Base-by-base conservation (phyloP, 2,113 vertebrate genomes). In the Silurus glanis region DNA sequence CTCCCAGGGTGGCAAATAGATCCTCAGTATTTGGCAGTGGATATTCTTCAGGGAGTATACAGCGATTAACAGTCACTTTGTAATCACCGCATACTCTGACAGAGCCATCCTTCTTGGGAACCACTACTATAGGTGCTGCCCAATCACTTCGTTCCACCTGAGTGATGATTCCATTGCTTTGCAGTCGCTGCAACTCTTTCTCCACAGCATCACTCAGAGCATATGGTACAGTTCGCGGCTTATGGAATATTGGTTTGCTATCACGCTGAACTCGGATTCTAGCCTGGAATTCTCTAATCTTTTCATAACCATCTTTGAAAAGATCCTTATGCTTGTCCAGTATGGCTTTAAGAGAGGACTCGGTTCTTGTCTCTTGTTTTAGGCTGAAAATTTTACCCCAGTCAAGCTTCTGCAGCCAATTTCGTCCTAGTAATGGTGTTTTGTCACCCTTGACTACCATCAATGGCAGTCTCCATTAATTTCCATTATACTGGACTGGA, bases 211-310 rank as follows among this genome's bases (percentile, higher is more conserved):
- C 88, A 49, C 64, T 87, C 10, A 86, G 49, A 3, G 56, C 72
- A 85, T 89, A 86, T 5, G 83, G 83, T 49, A 83, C 86, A 9
- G 79, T 55, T n/a, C 87, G 78, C 21, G 83, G 62, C 59, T 90
- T 90, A n/a, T n/a, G 19, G 49, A 88, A 88, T 19, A 85, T 53
- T 13, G 83, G 76, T 1, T 84, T 37, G 28, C 28, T 37, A 37
- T 37, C 28, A 37, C 28, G 28, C 28, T 37, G 28, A 37, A 37
- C 28, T 37, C 28, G 28, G 28, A 37, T 37, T 37, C 37, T 37
- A 37, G 2, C 37, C 37, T 37, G 37, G 37, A 37, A 37, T 37
- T 37, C 37, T 37, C 37, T 37, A 37, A 37, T 37, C 37, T 37
- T 37, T 37, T 2, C 37, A 37, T 37, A 2, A 37, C 37, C 37